Evolutionary conservation across 53 echinoderm and acorn worm genomes (phyloP), one percentile per base, ranked within the genome.

Genomic region (Actinopyga echinites): DNA sequence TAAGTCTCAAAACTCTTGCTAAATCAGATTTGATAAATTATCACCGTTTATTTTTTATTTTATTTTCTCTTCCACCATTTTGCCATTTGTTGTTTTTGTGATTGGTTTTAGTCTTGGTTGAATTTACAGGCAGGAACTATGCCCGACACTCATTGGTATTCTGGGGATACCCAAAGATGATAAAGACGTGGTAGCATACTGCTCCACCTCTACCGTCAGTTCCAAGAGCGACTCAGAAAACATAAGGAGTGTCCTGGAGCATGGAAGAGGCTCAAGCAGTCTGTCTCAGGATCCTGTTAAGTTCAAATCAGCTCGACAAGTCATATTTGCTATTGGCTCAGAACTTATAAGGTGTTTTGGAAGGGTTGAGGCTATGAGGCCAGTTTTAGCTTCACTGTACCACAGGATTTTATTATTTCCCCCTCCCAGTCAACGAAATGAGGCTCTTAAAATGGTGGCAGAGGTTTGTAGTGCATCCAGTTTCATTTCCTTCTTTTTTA

Each of bases 121-220:
- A 6, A 71, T 59, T 36, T 37, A 22, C 83, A 99, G 99, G 99
- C 89, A 99, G 65, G 90, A 99, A 58, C 87, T 99, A 19, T 99
- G 99, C 79, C 99, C 99, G 9, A 89, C 94, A 33, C 87, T 99
- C 0, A 99, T 99, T 30, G 93, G 94, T 26, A 94, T 94, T 79
- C 92, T 99, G 4, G 99, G 99, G 21, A 99, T 93, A 58, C 99
- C 99, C 8, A 89, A 91, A 52, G 92, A 94, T 54, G 94, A 99
- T 69, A 99, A 94, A 54, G 75, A 69, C 66, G 79, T 99, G 54
- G 79, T 94, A 79, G 94, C 99, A 15, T 91, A 91, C 73, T 80
- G 83, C 35, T 55, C 81, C 69, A 74, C 85, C 74, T 62, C 86
- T 40, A 62, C 91, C 22, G 17, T 75, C 49, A 63, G 13, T 32